phyloP scores from a whole-genome alignment of 2,113 vertebrate species.

The Acinonyx jubatus region DNA sequence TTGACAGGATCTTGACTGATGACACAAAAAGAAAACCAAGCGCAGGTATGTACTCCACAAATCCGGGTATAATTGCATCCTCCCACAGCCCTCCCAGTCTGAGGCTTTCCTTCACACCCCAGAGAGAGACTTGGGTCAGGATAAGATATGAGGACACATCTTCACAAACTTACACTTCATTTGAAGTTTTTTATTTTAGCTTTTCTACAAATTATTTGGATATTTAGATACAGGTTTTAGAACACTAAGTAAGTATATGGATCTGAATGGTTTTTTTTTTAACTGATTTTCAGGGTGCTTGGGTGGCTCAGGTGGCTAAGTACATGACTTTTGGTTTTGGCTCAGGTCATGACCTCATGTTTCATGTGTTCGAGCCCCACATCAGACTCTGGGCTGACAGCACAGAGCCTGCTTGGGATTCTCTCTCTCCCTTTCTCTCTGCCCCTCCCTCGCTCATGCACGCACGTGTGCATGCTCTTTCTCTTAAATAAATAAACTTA shows the following conservation, averaged over 20 bases:
- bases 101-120: background rate
- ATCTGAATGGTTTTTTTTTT: background rate
- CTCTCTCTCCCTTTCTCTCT: too few relatives aligned
- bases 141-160: background rate
- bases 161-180: background rate
- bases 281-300: too few relatives aligned
- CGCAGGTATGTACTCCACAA: background rate
- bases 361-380: too few relatives aligned
- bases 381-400: too few relatives aligned
- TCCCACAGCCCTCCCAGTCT: background rate
- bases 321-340: too few relatives aligned
- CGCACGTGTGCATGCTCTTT: too few relatives aligned
- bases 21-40: background rate
- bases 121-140: background rate
- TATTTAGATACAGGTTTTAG: background rate
- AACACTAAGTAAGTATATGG: background rate
- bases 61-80: background rate
- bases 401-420: too few relatives aligned
- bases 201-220: background rate
- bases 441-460: too few relatives aligned
- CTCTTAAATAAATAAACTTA: too few relatives aligned
- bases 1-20: background rate
- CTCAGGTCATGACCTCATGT: too few relatives aligned
- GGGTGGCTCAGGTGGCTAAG: too few relatives aligned
- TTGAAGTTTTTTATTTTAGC: background rate